Conservation (phyloP, 2,113 vertebrate genomes). For the Alligator sinensis region DNA sequence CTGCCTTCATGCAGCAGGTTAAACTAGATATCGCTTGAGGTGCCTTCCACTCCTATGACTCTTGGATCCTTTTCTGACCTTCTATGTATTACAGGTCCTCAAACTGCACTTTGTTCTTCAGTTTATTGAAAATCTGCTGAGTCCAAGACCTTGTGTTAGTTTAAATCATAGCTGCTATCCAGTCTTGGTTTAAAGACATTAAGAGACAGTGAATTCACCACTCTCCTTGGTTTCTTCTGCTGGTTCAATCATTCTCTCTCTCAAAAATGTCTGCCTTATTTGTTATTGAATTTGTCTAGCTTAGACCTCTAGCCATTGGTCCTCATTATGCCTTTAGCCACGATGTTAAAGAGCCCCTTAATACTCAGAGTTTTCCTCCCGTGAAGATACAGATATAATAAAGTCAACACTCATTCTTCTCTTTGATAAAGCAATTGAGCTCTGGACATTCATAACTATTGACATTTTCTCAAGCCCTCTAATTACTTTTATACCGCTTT, state of each 20-base stretch:
- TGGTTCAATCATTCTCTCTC: not conserved
- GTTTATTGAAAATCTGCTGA: no score
- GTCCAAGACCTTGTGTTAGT: no score
- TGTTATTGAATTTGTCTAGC: constrained; percentile 8
- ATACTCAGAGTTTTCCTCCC: constrained; percentile 11
- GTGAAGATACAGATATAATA: not conserved
- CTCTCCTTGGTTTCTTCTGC: not conserved
- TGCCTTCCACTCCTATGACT: no score
- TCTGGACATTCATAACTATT: not conserved
- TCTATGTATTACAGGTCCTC: no score
- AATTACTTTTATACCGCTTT: not conserved
- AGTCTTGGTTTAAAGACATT: not conserved
- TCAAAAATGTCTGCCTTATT: not conserved
- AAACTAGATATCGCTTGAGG: no score
- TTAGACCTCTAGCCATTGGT: not conserved
- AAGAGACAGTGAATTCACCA: not conserved
- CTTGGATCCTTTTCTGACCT: no score
- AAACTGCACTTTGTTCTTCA: no score
- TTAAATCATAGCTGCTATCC: no score
- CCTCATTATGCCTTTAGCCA: not conserved
- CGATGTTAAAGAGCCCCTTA: constrained; percentile 28
- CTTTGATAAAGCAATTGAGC: not conserved
- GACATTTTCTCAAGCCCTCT: not conserved
- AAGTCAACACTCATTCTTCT: not conserved
- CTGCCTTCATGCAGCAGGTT: no score